A percentile compares a stretch with the other conserved stretches of the same genome.
Evolutionary conservation across 2,888 invertebrate species (phyloP).

Genomic region (Unio delphinus): DNA sequence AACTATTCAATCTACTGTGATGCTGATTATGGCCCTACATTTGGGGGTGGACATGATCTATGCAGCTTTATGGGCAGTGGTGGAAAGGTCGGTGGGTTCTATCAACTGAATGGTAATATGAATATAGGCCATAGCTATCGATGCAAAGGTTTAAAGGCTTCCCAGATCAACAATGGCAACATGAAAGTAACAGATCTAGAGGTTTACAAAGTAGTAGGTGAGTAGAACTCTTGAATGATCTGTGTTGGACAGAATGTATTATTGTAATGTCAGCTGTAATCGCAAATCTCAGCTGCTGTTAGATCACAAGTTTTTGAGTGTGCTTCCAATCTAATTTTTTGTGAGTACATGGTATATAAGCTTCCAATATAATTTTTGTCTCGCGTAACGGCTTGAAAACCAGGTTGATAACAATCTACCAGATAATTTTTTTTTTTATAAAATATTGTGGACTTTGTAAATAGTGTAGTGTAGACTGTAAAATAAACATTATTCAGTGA

Average conservation of each 20-base stretch:
- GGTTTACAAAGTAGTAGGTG: constrained; percentile 25
- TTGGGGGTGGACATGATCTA: constrained; percentile 13
- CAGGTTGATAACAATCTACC: no score
- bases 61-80: constrained; percentile 2
- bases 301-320: no score
- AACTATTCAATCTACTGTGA: neutral
- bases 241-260: no score
- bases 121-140: constrained; percentile 4
- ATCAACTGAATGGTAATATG: constrained; percentile 6
- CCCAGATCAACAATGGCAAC: constrained; percentile 18
- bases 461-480: no score
- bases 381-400: no score
- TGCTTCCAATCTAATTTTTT: no score
- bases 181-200: constrained; percentile 23
- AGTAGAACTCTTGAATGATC: neutral
- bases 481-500: no score
- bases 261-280: neutral
- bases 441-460: no score
- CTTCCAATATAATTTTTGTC: no score
- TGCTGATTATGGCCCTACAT: constrained; percentile 14
- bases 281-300: neutral
- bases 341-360: no score
- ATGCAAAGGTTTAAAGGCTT: constrained; percentile 5
- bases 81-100: constrained; percentile 1
- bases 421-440: no score